Conservation (phyloP, 2,113 vertebrate species). For the Gymnobelideus leadbeateri region DNA sequence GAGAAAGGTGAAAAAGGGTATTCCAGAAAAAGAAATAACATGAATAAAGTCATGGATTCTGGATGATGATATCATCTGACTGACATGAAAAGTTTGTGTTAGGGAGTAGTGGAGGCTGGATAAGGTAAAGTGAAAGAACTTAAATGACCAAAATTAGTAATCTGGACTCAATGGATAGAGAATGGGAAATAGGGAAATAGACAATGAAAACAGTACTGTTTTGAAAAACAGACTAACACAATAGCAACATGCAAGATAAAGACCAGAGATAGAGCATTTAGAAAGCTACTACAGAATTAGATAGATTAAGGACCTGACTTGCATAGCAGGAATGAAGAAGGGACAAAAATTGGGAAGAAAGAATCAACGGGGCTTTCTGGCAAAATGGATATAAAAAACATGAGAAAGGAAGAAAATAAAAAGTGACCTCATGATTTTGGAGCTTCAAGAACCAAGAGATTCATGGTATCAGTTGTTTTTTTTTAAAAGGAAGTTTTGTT, state of each 20-base stretch:
- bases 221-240: constrained; percentile 15
- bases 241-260: neutral
- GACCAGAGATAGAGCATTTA: neutral
- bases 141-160: constrained; percentile 3
- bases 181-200: neutral
- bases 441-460: neutral
- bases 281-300: neutral
- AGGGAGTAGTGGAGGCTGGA: neutral
- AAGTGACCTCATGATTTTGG: neutral
- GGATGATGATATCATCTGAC: neutral
- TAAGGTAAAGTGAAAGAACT: neutral
- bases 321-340: neutral
- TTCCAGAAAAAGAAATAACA: neutral
- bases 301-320: neutral
- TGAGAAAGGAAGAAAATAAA: neutral
- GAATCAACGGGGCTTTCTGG: neutral
- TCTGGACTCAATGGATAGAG: neutral
- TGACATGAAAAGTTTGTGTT: neutral
- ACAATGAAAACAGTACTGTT: constrained; percentile 9
- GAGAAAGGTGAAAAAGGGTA: neutral
- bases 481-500: neutral
- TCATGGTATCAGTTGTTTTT: neutral
- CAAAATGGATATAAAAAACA: neutral
- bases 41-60: neutral
- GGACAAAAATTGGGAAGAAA: neutral